Evolutionary conservation across 2,113 vertebrate genomes (phyloP), one percentile per base, ranked within the genome.

Genomic region (Pipa parva): DNA sequence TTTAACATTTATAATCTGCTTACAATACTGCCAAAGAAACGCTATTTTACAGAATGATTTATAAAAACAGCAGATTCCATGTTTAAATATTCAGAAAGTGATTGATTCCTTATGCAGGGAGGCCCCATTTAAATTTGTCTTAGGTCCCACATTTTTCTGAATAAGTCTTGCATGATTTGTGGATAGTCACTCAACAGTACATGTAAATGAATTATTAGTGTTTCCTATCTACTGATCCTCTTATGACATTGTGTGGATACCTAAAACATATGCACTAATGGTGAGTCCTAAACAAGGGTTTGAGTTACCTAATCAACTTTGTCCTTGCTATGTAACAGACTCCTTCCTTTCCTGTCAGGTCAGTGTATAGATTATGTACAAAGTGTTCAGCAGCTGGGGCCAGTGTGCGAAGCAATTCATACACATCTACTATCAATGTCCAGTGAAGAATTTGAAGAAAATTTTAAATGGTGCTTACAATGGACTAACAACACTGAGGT

Each of bases 401-500:
- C 88, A 0, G 60, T 90, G 10, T 90, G 88, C 79, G 83, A 82
- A 63, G 78, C 82, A 9, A 65, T 84, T 71, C 72, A 84, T 60
- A 45, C 31, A 1, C 68, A 89, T 42, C 54, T 90, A 54, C 75
- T 63, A 24, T 83, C 85, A 37, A 68, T 88, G 66, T 58, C 63
- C 17, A 54, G 62, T 52, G 71, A 54, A 2, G 79, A 84, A 21
- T 88, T 88, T 71, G 46, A 77, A 37, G 29, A 20, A 22, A 77
- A 27, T 9, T 88, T 83, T 37, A n/a, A 20, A 0, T 33, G 71
- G 0, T 87, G 84, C 83, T 78, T 88, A 49, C 80, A 13, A 36
- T 91, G 89, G 89, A 91, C 85, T 24, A 71, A 75, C 46, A 76
- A 65, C 63, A 63, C 77, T 36, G 75, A 89, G 89, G 89, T 91